A percentile compares a stretch with the other conserved stretches of the same genome.
phyloP scores from a whole-genome alignment of 2,888 invertebrate species.

The Ennomos fuscantarius region DNA sequence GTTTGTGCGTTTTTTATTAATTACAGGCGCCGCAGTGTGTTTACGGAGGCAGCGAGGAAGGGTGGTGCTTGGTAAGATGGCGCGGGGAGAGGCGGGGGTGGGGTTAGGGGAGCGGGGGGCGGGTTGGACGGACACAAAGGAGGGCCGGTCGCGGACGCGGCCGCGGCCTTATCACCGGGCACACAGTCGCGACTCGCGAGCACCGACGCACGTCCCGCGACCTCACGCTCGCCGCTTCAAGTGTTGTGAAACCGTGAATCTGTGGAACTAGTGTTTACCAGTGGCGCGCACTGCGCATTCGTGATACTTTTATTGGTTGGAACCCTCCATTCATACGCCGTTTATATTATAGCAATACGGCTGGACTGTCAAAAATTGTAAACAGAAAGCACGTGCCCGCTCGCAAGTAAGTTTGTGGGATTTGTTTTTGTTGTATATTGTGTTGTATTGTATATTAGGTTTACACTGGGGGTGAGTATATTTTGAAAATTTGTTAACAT shows the following conservation, averaged over 20 bases:
- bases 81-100: conserved; percentile 52
- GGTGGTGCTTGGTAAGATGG: conserved; percentile 60
- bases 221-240: conserved; percentile 51
- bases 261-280: conserved; percentile 58
- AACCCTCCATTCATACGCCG: conserved; percentile 54
- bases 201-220: conserved; percentile 68
- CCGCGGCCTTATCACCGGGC: conserved; percentile 79
- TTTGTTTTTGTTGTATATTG: conserved; percentile 7
- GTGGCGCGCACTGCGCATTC: conserved; percentile 70
- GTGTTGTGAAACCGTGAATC: conserved; percentile 50
- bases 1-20: conserved; percentile 41
- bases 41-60: conserved; percentile 55
- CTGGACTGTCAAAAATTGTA: conserved; percentile 74
- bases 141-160: conserved; percentile 76
- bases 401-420: conserved; percentile 71
- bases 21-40: conserved; percentile 62
- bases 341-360: conserved; percentile 61
- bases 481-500: no score
- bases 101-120: conserved; percentile 48
- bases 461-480: no score
- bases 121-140: conserved; percentile 83
- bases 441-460: neutral
- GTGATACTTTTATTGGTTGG: conserved; percentile 57
- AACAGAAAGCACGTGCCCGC: conserved; percentile 78
- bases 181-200: conserved; percentile 77